Conservation (phyloP, 1,140 invertebrate species). For the Pseudomyrmex dendroicus region DNA sequence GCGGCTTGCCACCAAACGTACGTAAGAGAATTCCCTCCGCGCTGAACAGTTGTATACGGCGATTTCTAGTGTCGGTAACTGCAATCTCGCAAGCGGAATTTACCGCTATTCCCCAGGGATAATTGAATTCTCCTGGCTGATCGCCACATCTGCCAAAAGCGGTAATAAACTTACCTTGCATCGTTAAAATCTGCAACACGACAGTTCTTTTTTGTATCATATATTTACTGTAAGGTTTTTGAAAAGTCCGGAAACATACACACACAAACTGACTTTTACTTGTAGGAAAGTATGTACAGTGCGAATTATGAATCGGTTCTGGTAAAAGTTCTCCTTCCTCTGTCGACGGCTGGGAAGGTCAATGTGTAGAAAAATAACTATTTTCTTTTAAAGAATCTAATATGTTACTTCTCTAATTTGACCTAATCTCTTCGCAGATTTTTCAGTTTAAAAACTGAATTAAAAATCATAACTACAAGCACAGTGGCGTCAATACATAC, state of each 20-base stretch:
- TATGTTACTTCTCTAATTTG: too few species aligned
- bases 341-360: too few species aligned
- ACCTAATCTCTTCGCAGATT: too few species aligned
- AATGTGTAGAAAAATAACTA: too few species aligned
- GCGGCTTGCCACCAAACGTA: slow-evolving; percentile 93
- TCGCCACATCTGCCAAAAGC: slow-evolving; percentile 95
- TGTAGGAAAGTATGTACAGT: too few species aligned
- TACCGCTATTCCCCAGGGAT: slow-evolving; percentile 98
- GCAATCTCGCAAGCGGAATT: slow-evolving; percentile 93
- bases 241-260: background rate
- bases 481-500: slow-evolving; percentile 53
- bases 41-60: slow-evolving; percentile 95
- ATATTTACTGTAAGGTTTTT: too few species aligned
- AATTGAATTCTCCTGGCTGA: slow-evolving; percentile 95
- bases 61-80: slow-evolving; percentile 97
- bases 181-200: slow-evolving; percentile 88
- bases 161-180: slow-evolving; percentile 91
- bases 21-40: slow-evolving; percentile 92
- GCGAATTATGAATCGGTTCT: too few species aligned
- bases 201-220: background rate
- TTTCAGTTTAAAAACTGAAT: too few species aligned
- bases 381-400: too few species aligned
- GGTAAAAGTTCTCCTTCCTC: too few species aligned
- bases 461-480: too few species aligned
- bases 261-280: too few species aligned